Conservation (phyloP, 2,888 invertebrate genomes). For the Hoplodrina ambigua region DNA sequence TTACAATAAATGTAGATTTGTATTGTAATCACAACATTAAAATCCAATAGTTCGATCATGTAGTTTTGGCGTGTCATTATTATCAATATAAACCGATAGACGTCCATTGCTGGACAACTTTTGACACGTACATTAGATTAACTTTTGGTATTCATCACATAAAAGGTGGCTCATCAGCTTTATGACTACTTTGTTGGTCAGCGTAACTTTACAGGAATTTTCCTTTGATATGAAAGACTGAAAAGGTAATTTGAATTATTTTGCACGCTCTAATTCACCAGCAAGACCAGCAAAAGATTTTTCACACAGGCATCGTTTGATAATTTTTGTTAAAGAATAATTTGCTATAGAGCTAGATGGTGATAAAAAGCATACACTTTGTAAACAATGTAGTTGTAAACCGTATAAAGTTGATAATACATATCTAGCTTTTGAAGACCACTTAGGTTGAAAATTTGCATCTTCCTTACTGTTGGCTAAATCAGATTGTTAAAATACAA, state of each 20-base stretch:
- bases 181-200: not conserved
- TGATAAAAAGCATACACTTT: not conserved
- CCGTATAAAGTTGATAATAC: not conserved
- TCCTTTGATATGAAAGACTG: not conserved
- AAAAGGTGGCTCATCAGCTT: not conserved
- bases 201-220: not conserved
- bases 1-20: slow-evolving; percentile 9
- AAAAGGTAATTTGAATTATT: not conserved
- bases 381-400: not conserved
- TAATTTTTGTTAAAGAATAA: not conserved
- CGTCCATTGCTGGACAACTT: not conserved
- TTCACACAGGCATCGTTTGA: not conserved
- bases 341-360: slow-evolving; percentile 5
- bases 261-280: not conserved
- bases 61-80: slow-evolving; percentile 9
- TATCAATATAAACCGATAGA: not conserved
- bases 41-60: slow-evolving; percentile 4
- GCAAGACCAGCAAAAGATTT: slow-evolving; percentile 2
- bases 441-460: not conserved
- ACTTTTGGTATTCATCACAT: slow-evolving; percentile 2
- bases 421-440: not conserved
- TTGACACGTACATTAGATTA: slow-evolving; percentile 2
- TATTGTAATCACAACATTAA: slow-evolving; percentile 6
- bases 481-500: not conserved
- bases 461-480: slow-evolving; percentile 1